Conservation (phyloP, 2,113 vertebrate species). For the Stegastes partitus region DNA sequence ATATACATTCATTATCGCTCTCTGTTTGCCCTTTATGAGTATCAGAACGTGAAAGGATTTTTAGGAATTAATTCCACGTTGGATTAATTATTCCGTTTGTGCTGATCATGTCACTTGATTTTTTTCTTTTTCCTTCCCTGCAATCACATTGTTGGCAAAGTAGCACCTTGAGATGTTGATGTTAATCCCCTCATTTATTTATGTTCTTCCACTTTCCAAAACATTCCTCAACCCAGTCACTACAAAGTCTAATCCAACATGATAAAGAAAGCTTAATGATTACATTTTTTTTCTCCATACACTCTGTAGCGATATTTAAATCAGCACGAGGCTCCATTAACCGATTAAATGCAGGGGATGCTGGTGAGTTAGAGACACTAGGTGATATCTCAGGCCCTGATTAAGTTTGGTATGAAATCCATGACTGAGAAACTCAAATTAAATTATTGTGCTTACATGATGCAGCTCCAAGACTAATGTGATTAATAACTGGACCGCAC, state of each 20-base stretch:
- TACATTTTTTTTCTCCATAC: slow-evolving; percentile 19
- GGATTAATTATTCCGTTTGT: slow-evolving; percentile 45
- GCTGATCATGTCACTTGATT: slow-evolving; percentile 20
- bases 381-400: slow-evolving; percentile 50
- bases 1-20: slow-evolving; percentile 22
- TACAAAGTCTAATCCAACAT: slow-evolving; percentile 12
- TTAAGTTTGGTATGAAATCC: slow-evolving; percentile 52
- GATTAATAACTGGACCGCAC: slow-evolving; percentile 41
- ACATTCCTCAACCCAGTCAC: slow-evolving; percentile 7
- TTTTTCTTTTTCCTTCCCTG: not conserved
- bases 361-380: slow-evolving; percentile 26
- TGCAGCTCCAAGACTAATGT: slow-evolving; percentile 39
- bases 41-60: slow-evolving; percentile 12
- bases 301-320: slow-evolving; percentile 32
- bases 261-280: slow-evolving; percentile 15
- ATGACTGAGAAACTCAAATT: slow-evolving; percentile 55
- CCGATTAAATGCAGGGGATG: slow-evolving; percentile 45
- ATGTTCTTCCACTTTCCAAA: slow-evolving; percentile 16
- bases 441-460: slow-evolving; percentile 63
- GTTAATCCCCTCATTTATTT: slow-evolving; percentile 48
- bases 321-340: slow-evolving; percentile 47
- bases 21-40: slow-evolving; percentile 2
- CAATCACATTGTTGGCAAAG: slow-evolving; percentile 17
- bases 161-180: slow-evolving; percentile 26
- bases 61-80: slow-evolving; percentile 27